Evolutionary conservation across 1,140 invertebrate genomes (phyloP).

Genomic region (Drosophila busckii): DNA sequence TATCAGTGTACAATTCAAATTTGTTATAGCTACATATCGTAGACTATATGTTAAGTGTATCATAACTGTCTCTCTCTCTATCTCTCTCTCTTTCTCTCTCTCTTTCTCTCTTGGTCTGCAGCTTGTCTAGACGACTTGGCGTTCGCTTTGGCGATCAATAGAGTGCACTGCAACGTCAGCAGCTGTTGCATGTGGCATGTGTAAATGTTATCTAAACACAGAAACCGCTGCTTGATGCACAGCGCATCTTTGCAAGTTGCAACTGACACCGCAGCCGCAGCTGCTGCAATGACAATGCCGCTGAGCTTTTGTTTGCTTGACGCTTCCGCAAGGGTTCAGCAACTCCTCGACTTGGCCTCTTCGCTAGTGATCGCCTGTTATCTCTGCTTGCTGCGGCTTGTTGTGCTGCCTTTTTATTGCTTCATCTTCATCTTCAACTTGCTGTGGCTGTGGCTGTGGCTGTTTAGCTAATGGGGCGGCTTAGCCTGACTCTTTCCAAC

Average conservation of each 20-base stretch:
- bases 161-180: slow-evolving; percentile 9
- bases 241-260: slow-evolving; percentile 8
- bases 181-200: slow-evolving; percentile 19
- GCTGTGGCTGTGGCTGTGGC: background rate
- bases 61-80: no score
- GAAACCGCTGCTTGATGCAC: background rate
- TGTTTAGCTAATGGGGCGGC: slow-evolving; percentile 22
- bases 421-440: no score
- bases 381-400: background rate
- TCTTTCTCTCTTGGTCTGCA: background rate
- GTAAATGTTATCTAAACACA: slow-evolving; percentile 15
- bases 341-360: background rate
- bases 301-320: background rate
- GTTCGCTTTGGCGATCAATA: slow-evolving; percentile 23
- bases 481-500: slow-evolving; percentile 11
- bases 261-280: background rate
- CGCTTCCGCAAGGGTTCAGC: slow-evolving; percentile 14
- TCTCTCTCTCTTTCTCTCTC: slow-evolving; percentile 7
- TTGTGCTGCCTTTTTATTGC: slow-evolving; percentile 18
- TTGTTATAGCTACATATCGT: no score
- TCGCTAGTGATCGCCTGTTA: slow-evolving; percentile 6
- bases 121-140: slow-evolving; percentile 21
- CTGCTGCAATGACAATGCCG: slow-evolving; percentile 16
- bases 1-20: background rate
- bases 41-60: no score